Percentiles rank a stretch among this genome's conserved stretches.
phyloP scores from a whole-genome alignment of 2,888 invertebrate genomes.

The Apodemia mormo region DNA sequence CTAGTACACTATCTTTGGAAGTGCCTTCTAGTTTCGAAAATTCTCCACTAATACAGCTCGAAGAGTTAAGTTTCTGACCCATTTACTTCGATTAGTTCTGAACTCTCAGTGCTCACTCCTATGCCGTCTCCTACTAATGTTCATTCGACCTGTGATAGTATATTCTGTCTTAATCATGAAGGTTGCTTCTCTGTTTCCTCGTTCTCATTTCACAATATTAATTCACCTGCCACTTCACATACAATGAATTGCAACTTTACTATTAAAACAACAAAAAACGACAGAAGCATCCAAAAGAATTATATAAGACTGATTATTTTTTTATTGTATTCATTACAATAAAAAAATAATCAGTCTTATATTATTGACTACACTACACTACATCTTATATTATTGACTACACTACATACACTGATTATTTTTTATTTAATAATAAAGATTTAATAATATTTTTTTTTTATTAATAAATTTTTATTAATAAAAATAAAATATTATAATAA shows the following conservation, averaged over 20 bases:
- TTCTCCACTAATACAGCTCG: slow-evolving; percentile 28
- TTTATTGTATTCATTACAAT: too few species aligned
- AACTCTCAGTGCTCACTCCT: slow-evolving; percentile 31
- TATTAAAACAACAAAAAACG: slow-evolving; percentile 18
- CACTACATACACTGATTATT: background rate
- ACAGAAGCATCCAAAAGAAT: background rate
- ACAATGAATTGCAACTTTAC: background rate
- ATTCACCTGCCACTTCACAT: slow-evolving; percentile 2
- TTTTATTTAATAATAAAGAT: background rate
- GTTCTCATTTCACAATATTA: background rate
- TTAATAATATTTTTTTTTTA: too few species aligned
- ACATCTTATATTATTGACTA: too few species aligned
- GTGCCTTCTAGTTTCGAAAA: slow-evolving; percentile 29
- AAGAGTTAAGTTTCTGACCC: slow-evolving; percentile 27
- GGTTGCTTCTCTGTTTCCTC: slow-evolving; percentile 5
- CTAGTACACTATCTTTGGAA: slow-evolving; percentile 17
- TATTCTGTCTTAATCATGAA: slow-evolving; percentile 10
- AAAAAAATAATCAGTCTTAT: background rate
- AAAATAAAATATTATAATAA: too few species aligned
- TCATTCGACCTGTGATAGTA: slow-evolving; percentile 26
- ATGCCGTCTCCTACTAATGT: slow-evolving; percentile 31
- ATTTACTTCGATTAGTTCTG: slow-evolving; percentile 28
- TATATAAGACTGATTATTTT: background rate
- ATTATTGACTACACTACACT: too few species aligned
- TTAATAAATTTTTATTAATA: too few species aligned